A percentile compares a stretch with the other conserved stretches of the same genome.
phyloP scores from a whole-genome alignment of 2,113 vertebrate genomes.

The Rallus limicola region DNA sequence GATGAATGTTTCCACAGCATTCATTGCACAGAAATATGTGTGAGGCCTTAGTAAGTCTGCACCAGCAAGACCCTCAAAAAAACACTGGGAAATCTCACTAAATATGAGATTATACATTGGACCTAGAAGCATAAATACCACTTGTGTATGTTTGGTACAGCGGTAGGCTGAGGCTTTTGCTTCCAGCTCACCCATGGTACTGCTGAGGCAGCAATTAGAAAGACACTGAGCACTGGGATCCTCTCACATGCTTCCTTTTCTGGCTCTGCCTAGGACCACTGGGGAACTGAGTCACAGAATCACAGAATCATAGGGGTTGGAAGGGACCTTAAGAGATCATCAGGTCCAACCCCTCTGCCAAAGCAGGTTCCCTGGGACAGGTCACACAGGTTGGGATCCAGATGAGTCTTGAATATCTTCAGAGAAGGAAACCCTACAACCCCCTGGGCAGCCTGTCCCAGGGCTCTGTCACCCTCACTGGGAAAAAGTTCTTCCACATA shows the following conservation, averaged over 20 bases:
- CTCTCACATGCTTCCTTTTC: neutral
- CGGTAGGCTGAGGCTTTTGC: neutral
- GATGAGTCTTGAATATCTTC: too few relatives aligned
- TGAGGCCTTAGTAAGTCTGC: neutral
- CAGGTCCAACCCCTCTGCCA: too few relatives aligned
- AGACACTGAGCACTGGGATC: neutral
- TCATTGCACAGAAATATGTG: neutral
- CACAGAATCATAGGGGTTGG: too few relatives aligned
- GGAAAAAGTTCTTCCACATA: too few relatives aligned
- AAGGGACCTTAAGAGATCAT: too few relatives aligned
- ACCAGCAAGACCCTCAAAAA: neutral
- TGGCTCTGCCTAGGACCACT: neutral
- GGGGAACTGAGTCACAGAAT: neutral
- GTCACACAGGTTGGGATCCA: too few relatives aligned
- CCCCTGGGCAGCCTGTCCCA: too few relatives aligned
- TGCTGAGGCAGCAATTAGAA: neutral
- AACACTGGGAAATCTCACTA: neutral
- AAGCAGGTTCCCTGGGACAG: too few relatives aligned
- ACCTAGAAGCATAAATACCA: neutral
- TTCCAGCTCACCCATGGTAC: neutral
- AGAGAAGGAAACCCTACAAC: too few relatives aligned
- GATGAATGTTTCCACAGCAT: neutral
- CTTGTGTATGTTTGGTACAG: accelerated
- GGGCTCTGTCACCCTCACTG: too few relatives aligned
- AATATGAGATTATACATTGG: neutral